phyloP scores from a whole-genome alignment of 2,113 vertebrate species.

The Zapornia atra region DNA sequence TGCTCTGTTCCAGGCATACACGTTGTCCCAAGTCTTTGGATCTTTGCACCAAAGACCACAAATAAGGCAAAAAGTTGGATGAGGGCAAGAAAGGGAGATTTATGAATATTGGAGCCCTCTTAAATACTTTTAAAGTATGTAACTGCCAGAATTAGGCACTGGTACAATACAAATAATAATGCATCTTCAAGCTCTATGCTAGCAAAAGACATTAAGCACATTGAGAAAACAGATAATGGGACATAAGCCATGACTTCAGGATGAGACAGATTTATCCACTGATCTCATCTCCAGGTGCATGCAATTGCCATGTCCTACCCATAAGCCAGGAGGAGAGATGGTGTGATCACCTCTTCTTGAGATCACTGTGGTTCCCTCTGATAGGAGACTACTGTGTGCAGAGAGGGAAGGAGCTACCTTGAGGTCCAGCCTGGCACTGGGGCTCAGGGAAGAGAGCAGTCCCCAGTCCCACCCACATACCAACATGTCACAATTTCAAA shows the following conservation, averaged over 20 bases:
- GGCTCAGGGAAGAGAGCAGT: not conserved
- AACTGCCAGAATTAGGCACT: not conserved
- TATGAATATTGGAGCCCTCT: not conserved
- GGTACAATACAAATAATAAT: not conserved
- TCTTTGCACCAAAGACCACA: not conserved
- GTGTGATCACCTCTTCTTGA: not conserved
- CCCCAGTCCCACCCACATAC: not conserved
- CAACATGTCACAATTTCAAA: fast-evolving
- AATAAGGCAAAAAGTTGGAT: not conserved
- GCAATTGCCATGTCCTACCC: not conserved
- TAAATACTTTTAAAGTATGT: not conserved
- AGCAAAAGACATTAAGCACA: not conserved
- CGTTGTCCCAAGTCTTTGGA: not conserved
- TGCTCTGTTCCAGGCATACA: not conserved
- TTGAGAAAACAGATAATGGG: not conserved
- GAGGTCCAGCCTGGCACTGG: fast-evolving
- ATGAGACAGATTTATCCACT: not conserved
- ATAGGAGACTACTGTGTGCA: fast-evolving
- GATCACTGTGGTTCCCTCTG: fast-evolving
- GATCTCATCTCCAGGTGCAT: not conserved
- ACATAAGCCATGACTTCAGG: not conserved
- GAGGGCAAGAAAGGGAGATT: not conserved
- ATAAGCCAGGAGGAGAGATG: not conserved
- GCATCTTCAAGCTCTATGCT: not conserved
- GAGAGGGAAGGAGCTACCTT: not conserved